Evolutionary conservation across 2,888 invertebrate genomes (phyloP), one percentile per base, ranked within the genome.

Genomic region (Lymantria dispar): DNA sequence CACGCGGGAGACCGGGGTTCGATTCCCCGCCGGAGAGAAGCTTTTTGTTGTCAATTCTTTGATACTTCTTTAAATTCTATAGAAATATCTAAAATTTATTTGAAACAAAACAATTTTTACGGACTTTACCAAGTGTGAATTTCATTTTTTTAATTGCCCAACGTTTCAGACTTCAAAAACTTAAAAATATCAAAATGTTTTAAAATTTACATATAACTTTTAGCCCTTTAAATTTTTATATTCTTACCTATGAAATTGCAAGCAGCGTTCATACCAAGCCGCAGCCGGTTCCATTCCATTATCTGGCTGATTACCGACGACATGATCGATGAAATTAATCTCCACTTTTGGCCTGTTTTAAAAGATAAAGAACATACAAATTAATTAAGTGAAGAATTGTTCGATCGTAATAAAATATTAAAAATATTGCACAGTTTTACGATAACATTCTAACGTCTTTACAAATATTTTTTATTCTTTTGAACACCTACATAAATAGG

Each of bases 281-380:
- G 96, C 98, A 0, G 95, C 96, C 36, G 93, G 89, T 80, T 97
- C 97, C 99, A 99, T 99, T 66, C 94, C 92, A 43, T 94, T 86
- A 72, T 99, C 97, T 0, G 99, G 98, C 83, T 99, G 99, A 85
- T 99, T 99, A 3, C 98, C 99, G 7, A 99, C 99, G 46, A 98
- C 95, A 78, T 99, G 99, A 82, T 99, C 99, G 52, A 99, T 95
- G 76, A 98, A 98, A 76, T 97, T 94, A 50, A 99, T 92, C 61
- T 95, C 94, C 29, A 93, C 89, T 48, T 93, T 84, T 0, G 97
- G 96, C 58, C 96, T 96, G 73, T 41, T 41, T 39, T 22, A 22
- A 22, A 22, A 22, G 5, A 22, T 22, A 22, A 22, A 22, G n/a
- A 36, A n/a, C n/a, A 36, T 36, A 36, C 3, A 11, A 36, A 1